A percentile compares a stretch with the other conserved stretches of the same genome.
These are phyloP conservation scores for Naja naja DNA, from an alignment of 2,113 vertebrate genomes.

Conservation along the genomic window DNA sequence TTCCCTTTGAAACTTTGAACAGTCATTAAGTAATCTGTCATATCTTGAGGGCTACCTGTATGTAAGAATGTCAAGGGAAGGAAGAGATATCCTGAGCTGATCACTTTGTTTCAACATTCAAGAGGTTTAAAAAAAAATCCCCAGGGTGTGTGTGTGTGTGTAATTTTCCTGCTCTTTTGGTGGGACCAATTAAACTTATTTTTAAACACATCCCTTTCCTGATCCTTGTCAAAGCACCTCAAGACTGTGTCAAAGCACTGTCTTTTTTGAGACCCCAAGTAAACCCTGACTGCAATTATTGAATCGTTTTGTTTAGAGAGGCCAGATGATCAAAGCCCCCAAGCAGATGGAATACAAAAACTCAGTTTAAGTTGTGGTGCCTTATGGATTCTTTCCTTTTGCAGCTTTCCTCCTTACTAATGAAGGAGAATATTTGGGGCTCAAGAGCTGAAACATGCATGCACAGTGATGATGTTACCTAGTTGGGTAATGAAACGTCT, in stretches of 20 bases:
- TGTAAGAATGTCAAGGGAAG: background rate
- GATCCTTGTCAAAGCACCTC: background rate
- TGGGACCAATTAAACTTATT: slow-evolving; percentile 35
- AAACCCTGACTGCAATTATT: background rate
- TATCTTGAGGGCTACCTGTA: background rate
- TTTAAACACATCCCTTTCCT: slow-evolving; percentile 1
- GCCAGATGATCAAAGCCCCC: background rate
- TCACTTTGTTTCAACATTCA: background rate
- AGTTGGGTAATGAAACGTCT: too few relatives aligned
- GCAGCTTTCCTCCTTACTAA: background rate
- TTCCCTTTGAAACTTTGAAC: too few relatives aligned
- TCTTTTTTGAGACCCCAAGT: background rate
- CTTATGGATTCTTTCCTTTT: background rate
- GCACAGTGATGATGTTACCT: too few relatives aligned
- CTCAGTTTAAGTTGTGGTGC: background rate
- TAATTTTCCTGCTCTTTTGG: background rate
- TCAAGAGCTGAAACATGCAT: too few relatives aligned
- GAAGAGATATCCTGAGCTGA: slow-evolving; percentile 23
- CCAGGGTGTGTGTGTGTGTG: too few relatives aligned
- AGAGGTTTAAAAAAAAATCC: slow-evolving; percentile 12
- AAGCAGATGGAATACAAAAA: background rate
- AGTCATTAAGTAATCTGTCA: background rate
- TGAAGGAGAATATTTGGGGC: too few relatives aligned
- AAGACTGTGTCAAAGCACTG: too few relatives aligned
- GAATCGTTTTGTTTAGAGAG: background rate